Base-by-base conservation (phyloP, 2,797 vertebrate genomes). In the Sebastes minor region DNA sequence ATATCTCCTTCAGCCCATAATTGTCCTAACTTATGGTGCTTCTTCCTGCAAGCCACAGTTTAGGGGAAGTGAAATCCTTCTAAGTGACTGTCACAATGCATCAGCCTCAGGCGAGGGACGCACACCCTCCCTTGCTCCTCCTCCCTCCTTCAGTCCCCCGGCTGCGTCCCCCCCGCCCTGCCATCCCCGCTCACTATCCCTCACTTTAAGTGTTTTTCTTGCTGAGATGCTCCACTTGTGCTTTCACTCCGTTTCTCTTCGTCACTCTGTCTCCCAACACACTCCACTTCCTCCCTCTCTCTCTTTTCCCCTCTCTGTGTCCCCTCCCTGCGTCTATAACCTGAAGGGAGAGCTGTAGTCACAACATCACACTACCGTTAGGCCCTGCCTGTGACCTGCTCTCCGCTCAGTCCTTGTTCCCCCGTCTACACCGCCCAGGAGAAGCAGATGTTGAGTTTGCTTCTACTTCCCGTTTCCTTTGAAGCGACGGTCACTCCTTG, bases 81-180 rank as follows among this genome's bases (percentile, higher is more conserved):
- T 97, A 96, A 98, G 96, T 96, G 97, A 97, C 96, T 97, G 96
- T 97, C 96, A 92, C 95, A 96, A 95, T 92, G 92, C 84, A 92
- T 97, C 97, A 97, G 96, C 95, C 95, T 97, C 92, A 77, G 20
- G 78, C 94, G 81, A 86, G 92, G 95, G 96, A 96, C 95, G 95
- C 96, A 94, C 95, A 87, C 95, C 4, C 84, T n/a, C 23, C 67
- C 60, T 13, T 80, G 81, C 25, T 33, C 27, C 86, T 78, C 71
- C 78, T 76, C 90, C 87, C 83, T 82, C 66, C 73, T 76, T 84
- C 90, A 53, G 67, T 92, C 90, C 92, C 89, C 91, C 3, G 30
- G 68, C 87, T 86, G 71, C 84, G 82, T 81, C 91, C 86, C 88
- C 81, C 63, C 91, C 88, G 89, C 4, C 90, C 86, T 88, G 81